A percentile compares a stretch with the other conserved stretches of the same genome.
Evolutionary conservation across 2,797 vertebrate species (phyloP).

Genomic region (Melopsittacus undulatus): DNA sequence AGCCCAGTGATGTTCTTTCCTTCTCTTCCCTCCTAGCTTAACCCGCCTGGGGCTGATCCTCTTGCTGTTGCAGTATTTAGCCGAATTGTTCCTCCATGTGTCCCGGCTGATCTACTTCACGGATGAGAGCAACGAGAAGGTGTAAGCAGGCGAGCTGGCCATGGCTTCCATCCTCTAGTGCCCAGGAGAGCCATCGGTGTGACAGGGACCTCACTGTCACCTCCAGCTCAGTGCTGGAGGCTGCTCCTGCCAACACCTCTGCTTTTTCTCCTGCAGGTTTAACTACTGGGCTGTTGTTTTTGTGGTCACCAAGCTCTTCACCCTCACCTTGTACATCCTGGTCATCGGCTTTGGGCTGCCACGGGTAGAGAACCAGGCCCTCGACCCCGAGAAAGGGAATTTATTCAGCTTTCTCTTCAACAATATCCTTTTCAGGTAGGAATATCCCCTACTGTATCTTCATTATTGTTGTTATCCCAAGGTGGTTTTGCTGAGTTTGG

Average conservation of each 20-base stretch:
- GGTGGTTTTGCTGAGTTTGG: neutral
- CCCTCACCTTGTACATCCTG: conserved; percentile 92
- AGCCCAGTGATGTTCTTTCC: neutral
- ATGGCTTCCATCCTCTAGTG: rapidly evolving
- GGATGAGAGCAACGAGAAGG: conserved; percentile 93
- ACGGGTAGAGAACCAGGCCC: conserved; percentile 86
- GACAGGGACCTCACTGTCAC: neutral
- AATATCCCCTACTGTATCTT: neutral
- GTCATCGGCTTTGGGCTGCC: conserved; percentile 92
- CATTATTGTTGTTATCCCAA: neutral
- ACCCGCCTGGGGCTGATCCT: conserved; percentile 91
- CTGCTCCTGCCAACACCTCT: neutral
- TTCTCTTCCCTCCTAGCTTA: conserved; percentile 76
- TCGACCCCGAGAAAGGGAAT: conserved; percentile 89
- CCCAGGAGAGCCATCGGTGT: neutral
- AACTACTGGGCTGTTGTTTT: conserved; percentile 92
- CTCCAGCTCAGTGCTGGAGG: neutral
- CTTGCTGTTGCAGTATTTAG: conserved; percentile 91
- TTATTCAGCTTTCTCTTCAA: conserved; percentile 82
- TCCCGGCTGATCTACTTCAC: conserved; percentile 92
- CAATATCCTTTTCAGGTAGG: conserved; percentile 90
- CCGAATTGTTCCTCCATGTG: conserved; percentile 91
- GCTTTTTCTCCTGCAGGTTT: conserved; percentile 79
- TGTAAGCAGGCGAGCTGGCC: conserved; percentile 79
- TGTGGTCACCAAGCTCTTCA: conserved; percentile 90